Evolutionary conservation across 2,797 vertebrate genomes (phyloP), one percentile per base, ranked within the genome.

Genomic region (Coracias cyanogaster): DNA sequence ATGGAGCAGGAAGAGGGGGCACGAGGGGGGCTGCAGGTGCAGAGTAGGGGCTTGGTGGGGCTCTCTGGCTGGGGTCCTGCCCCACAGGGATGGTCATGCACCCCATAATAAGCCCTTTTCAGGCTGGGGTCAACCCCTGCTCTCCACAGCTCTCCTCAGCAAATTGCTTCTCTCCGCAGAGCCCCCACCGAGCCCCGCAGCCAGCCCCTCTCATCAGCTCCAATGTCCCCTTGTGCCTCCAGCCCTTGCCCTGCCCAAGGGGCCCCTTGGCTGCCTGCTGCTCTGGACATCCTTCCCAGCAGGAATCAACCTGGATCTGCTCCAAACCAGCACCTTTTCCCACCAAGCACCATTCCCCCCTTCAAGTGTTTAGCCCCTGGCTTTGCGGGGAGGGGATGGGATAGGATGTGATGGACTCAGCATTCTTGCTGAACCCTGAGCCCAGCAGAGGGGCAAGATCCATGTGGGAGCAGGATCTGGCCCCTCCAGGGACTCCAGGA

Each of bases 401-500:
- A 60, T 33, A 33, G 28, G n/a, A 18, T 84, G 31, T 33, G 52
- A 13, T 80, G 45, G 1, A 6, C 2, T 6, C 48, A 86, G 29
- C 12, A 41, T 82, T 71, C 10, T 31, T 2, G 1, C 48, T 73
- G 72, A 2, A 3, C 35, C 24, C 33, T 3, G 4, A 76, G 24
- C 25, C 55, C 3, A 4, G 26, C 26, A 88, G 57, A 81, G 28
- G 48, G 72, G 13, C 6, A 15, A 78, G 33, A 77, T 25, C 45
- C 69, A 51, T 0, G 5, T 0, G 0, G 2, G 67, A 39, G 73
- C 78, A 45, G 74, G 88, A 95, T 91, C 64, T 0, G 3, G 7
- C 88, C 78, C 85, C 97, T 93, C 82, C 89, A 87, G 96, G 94
- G 94, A 90, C 86, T 54, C 70, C 31, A 48, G 87, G 90, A 94